These are phyloP conservation scores for Hoplodrina ambigua DNA, from an alignment of 2,888 invertebrate species.

Conservation along the genomic window DNA sequence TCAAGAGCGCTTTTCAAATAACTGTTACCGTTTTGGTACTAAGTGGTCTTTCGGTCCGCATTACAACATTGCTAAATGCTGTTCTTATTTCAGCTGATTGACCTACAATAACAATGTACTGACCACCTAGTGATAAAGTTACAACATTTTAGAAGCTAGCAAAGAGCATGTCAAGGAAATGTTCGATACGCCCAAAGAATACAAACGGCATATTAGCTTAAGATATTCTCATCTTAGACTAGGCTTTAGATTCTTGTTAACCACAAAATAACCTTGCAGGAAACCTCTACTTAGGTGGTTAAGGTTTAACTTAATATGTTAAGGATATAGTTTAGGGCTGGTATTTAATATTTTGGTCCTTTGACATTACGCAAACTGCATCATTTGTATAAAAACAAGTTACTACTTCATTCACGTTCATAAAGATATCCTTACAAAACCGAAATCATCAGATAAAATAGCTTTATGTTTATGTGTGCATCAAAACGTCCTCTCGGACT, in stretches of 20 bases:
- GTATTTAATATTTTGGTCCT: constrained; percentile 3
- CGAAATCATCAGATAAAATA: constrained; percentile 1
- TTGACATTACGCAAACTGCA: neutral
- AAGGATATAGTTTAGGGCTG: constrained; percentile 32
- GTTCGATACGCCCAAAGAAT: constrained; percentile 55
- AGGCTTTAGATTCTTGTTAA: constrained; percentile 51
- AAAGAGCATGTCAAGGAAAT: constrained; percentile 65
- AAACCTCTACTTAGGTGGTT: constrained; percentile 37
- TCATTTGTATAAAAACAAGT: neutral
- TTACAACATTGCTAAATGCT: neutral
- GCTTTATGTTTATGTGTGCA: constrained; percentile 3
- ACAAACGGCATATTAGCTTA: constrained; percentile 62
- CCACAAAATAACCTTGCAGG: constrained; percentile 54
- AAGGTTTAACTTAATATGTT: constrained; percentile 47
- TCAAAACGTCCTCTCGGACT: constrained; percentile 26
- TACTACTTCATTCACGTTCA: too few relatives aligned
- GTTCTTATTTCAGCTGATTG: constrained; percentile 1
- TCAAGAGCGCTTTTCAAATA: constrained; percentile 11
- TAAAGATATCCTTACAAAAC: neutral
- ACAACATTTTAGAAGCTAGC: constrained; percentile 47
- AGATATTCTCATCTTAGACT: constrained; percentile 62
- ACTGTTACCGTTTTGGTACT: neutral
- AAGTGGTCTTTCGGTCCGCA: constrained; percentile 2
- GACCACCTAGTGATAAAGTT: constrained; percentile 25
- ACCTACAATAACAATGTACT: neutral